These are phyloP conservation scores for Typhlomys cinereus DNA, from an alignment of 2,113 vertebrate genomes.

Conservation along the genomic window DNA sequence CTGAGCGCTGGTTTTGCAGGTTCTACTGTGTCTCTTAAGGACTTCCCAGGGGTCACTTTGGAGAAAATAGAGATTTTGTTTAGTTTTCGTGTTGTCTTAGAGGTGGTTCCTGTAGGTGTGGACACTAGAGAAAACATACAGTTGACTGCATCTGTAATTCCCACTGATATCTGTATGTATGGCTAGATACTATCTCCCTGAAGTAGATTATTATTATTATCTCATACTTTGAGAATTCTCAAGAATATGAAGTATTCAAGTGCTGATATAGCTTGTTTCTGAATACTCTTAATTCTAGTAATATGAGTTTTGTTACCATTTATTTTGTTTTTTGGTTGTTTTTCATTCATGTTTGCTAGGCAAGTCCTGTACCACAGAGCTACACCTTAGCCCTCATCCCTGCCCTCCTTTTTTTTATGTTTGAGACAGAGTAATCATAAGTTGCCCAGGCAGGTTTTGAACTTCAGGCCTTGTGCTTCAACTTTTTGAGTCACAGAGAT, in stretches of 20 bases:
- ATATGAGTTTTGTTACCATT: neutral
- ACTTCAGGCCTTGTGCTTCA: neutral
- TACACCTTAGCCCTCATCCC: neutral
- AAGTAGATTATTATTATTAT: neutral
- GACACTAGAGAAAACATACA: neutral
- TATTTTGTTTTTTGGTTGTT: neutral
- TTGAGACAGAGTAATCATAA: neutral
- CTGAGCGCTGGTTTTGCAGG: neutral
- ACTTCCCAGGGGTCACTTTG: neutral
- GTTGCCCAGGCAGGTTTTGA: neutral
- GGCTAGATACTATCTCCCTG: neutral
- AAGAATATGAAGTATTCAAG: neutral
- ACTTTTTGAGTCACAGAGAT: neutral
- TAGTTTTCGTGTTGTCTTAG: neutral
- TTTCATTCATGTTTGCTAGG: neutral
- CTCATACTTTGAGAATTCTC: neutral
- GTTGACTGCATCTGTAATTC: neutral
- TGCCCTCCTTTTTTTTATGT: neutral
- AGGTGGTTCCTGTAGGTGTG: neutral
- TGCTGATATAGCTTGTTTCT: neutral
- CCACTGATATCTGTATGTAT: neutral
- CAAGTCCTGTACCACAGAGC: neutral
- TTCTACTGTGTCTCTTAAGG: conserved; percentile 16
- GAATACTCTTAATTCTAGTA: neutral
- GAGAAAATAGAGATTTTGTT: neutral